Conservation (phyloP, 2,113 vertebrate species). For the Pica pica region DNA sequence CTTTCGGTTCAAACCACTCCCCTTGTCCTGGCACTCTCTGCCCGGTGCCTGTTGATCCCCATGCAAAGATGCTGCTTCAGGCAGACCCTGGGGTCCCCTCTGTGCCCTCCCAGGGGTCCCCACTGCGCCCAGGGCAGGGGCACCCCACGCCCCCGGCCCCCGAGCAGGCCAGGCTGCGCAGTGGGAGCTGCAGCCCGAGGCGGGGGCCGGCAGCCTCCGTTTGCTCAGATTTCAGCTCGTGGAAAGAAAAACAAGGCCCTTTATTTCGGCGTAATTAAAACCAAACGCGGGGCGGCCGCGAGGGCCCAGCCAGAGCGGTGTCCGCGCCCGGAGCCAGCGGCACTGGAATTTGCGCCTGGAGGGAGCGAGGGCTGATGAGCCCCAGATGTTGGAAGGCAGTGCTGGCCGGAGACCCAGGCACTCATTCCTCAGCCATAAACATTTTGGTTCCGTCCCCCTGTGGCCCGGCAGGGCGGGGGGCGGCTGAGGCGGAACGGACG, state of each 20-base stretch:
- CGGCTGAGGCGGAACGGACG: rapidly evolving
- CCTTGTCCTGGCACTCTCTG: background rate
- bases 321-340: constrained; percentile 50
- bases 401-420: constrained; percentile 26
- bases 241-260: constrained; percentile 66
- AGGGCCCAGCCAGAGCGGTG: constrained; percentile 36
- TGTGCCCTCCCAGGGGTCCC: background rate
- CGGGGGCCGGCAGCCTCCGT: constrained; percentile 18
- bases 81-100: background rate
- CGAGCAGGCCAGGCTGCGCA: rapidly evolving
- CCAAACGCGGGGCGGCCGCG: constrained; percentile 34
- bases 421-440: constrained; percentile 43
- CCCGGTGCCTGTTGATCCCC: background rate
- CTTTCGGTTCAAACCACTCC: background rate
- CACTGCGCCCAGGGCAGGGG: rapidly evolving
- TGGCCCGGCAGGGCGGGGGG: background rate
- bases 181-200: constrained; percentile 1
- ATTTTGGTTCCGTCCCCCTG: constrained; percentile 4
- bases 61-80: background rate
- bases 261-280: constrained; percentile 58
- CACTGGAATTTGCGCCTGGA: constrained; percentile 67
- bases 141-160: rapidly evolving
- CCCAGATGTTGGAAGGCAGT: constrained; percentile 67
- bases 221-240: constrained; percentile 44
- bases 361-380: constrained; percentile 41